Evolutionary conservation across 2,888 invertebrate genomes (phyloP), one percentile per base, ranked within the genome.

Genomic region (Oligia strigilis): DNA sequence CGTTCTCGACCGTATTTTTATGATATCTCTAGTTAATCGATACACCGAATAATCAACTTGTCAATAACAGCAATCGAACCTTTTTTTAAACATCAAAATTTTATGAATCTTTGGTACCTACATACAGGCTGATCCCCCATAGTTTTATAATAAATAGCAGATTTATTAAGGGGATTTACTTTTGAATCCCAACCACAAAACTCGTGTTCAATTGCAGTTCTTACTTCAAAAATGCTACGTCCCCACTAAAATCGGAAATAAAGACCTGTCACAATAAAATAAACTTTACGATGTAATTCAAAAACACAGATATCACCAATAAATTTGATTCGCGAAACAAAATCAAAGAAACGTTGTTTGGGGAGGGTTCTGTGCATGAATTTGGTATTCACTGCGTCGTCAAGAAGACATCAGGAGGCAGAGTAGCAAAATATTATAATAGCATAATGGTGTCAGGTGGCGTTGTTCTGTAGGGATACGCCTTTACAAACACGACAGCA

Each of bases 391-490:
- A 96, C 95, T 95, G 95, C 96, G 94, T 95, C 96, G 95, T 95
- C 96, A 96, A 96, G 95, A 96, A 95, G 94, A 95, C 96, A 97
- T 96, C 97, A 97, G 95, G 90, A 94, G 94, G 94, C 90, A 92
- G 93, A 94, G 95, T 93, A 94, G 94, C 96, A 94, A 96, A 96
- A 97, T 97, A 97, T 97, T 97, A 96, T 97, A 97, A 97, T 96
- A 95, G 96, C 94, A 93, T 96, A 96, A 97, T 96, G 96, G 96
- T 95, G 95, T 96, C 96, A 97, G 97, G 96, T 97, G 96, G 92
- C 93, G 94, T 94, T 95, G 94, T 95, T 94, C 92, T 92, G 90
- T 89, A 90, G 92, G 90, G 88, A 88, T 87, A 84, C 83, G 84
- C 81, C 87, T 93, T 90, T 92, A 92, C 92, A 90, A 91, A 90